Percentiles rank a stretch among this genome's conserved stretches.
phyloP scores from a whole-genome alignment of 1,140 invertebrate genomes.

The Drosophila ficusphila region DNA sequence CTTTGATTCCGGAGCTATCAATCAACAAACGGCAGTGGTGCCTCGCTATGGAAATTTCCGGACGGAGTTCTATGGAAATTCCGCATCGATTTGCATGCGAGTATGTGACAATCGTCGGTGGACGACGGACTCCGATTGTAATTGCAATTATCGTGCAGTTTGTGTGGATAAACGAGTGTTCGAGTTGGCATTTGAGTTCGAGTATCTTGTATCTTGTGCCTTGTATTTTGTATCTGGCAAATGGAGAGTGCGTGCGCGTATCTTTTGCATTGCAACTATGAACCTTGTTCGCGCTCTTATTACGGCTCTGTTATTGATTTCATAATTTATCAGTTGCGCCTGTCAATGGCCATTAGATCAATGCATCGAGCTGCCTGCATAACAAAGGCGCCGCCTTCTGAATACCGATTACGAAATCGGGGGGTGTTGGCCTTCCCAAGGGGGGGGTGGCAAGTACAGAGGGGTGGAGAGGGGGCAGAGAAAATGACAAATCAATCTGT shows the following conservation, averaged over 20 bases:
- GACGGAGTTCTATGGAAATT: conserved; percentile 63
- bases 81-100: conserved; percentile 74
- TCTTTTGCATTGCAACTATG: conserved; percentile 60
- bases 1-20: conserved; percentile 64
- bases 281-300: conserved; percentile 58
- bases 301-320: conserved; percentile 73
- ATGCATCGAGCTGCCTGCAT: conserved; percentile 38
- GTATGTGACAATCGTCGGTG: conserved; percentile 48
- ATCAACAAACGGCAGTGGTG: conserved; percentile 28
- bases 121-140: conserved; percentile 17
- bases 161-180: not conserved
- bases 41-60: conserved; percentile 54
- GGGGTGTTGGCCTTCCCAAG: not conserved
- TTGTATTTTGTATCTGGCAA: not conserved
- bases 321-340: conserved; percentile 54
- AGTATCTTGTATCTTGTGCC: not conserved
- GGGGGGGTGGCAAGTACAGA: not conserved
- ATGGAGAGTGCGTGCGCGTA: conserved; percentile 21
- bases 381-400: conserved; percentile 46
- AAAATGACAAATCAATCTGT: conserved; percentile 78
- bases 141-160: conserved; percentile 49
- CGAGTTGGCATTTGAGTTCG: not conserved
- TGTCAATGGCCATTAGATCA: conserved; percentile 70
- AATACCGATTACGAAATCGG: conserved; percentile 6
- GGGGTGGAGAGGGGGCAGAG: not conserved